Conservation (phyloP, 1,140 invertebrate genomes). For the Hesperophylax magnus region DNA sequence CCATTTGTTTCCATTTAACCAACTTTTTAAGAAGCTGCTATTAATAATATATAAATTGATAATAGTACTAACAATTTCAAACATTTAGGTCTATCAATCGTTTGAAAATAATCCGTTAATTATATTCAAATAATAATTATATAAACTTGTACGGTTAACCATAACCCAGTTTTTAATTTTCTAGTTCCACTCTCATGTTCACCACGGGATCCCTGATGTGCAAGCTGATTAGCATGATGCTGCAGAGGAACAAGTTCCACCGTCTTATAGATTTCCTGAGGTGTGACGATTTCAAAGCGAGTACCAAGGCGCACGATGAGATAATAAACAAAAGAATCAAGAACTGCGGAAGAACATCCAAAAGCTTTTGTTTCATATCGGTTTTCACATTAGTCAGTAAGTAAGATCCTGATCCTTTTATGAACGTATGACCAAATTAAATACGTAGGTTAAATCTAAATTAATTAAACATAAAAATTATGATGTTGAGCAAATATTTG, state of each 20-base stretch:
- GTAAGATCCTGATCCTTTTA: not conserved
- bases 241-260: constrained; percentile 35
- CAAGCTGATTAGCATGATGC: constrained; percentile 39
- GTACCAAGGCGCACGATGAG: constrained; percentile 32
- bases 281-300: constrained; percentile 44
- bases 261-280: constrained; percentile 32
- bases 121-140: too few species aligned
- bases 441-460: too few species aligned
- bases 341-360: constrained; percentile 17
- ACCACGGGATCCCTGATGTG: constrained; percentile 46
- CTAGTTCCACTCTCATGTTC: constrained; percentile 45
- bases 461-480: too few species aligned
- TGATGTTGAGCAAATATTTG: too few species aligned
- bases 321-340: constrained; percentile 23
- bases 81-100: too few species aligned
- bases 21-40: too few species aligned
- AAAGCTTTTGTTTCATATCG: constrained; percentile 35
- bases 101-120: too few species aligned
- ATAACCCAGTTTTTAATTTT: constrained; percentile 3
- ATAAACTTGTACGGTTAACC: too few species aligned
- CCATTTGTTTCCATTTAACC: too few species aligned
- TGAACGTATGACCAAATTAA: too few species aligned
- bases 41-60: too few species aligned
- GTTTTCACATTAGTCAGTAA: constrained; percentile 49
- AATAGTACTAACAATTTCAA: too few species aligned